Evolutionary conservation across 2,797 vertebrate genomes (phyloP), one percentile per base, ranked within the genome.

Genomic region (Knipowitschia caucasica): DNA sequence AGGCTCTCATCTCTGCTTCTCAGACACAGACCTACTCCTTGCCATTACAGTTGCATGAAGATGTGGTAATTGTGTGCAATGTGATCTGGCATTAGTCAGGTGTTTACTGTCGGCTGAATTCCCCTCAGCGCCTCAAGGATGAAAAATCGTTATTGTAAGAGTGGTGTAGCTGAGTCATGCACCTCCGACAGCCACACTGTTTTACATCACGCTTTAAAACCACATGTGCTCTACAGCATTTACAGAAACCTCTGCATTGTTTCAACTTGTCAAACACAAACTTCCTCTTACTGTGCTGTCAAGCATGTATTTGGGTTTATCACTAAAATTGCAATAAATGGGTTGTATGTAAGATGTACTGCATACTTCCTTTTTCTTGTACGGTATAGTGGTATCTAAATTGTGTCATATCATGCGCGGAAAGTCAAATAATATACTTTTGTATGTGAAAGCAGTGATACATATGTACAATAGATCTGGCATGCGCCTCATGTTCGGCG

Each of bases 131-230:
- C 40, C 34, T 43, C 2, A 43, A 49, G 23, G 25, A 47, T 47
- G 45, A 31, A 49, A 49, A 49, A 49, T 49, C 11, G 10, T 30
- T 10, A n/a, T 24, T 4, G 42, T 45, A 45, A 45, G 24, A 35
- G 14, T 27, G 18, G n/a, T 24, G 34, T 5, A 38, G 15, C 7
- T 46, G 44, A 57, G 30, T 67, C 29, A 47, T 46, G 44, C 42
- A 57, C 38, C 44, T 59, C 57, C 36, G 17, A 24, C 44, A 55
- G 24, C 4, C 3, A 27, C 7, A 38, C 47, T 54, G 51, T 46
- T 69, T 70, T 80, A 80, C 67, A 66, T 53, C 4, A 25, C 65
- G 51, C 53, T 62, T 5, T 61, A 64, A 68, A 62, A 72, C 67
- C 77, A 74, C 66, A 73, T 58, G 7, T 12, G 33, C 56, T 45